A percentile compares a stretch with the other conserved stretches of the same genome.
Evolutionary conservation across 2,888 invertebrate species (phyloP).

Genomic region (Drosophila ezoana): DNA sequence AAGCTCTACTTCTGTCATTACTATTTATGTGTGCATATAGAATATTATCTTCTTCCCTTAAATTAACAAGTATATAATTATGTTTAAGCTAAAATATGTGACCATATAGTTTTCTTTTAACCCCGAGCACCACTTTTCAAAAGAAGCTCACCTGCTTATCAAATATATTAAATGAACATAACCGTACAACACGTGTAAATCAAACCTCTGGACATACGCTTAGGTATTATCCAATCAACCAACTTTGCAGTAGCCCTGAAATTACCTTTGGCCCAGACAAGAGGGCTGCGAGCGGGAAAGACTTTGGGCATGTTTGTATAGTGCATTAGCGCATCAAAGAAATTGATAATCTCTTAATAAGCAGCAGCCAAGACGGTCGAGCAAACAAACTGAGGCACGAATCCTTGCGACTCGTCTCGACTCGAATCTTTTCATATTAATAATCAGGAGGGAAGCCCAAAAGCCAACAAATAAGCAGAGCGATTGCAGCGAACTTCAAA

Average conservation of each 20-base stretch:
- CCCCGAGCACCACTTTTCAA: not conserved
- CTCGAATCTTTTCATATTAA: conserved; percentile 27
- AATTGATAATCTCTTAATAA: conserved; percentile 79
- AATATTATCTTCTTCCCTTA: no score
- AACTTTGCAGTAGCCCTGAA: conserved; percentile 3
- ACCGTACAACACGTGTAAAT: no score
- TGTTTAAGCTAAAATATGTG: no score
- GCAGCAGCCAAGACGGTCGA: conserved; percentile 52
- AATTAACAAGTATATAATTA: no score
- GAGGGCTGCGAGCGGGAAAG: not conserved
- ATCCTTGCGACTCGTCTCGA: conserved; percentile 18
- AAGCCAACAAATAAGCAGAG: conserved; percentile 59
- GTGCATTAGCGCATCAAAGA: conserved; percentile 72
- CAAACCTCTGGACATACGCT: not conserved
- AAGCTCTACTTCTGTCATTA: no score
- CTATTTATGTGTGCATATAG: no score
- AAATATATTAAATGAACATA: conserved; percentile 2
- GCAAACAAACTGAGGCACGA: conserved; percentile 46
- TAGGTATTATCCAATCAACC: not conserved
- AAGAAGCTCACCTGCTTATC: conserved; percentile 1
- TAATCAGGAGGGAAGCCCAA: conserved; percentile 59
- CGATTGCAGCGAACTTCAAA: conserved; percentile 60
- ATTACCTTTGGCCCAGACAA: conserved; percentile 1
- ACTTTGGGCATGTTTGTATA: conserved; percentile 39
- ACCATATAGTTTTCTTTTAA: not conserved